Percentiles rank a stretch among this genome's conserved stretches.
phyloP scores from a whole-genome alignment of 2,113 vertebrate species.

The Axis porcinus region DNA sequence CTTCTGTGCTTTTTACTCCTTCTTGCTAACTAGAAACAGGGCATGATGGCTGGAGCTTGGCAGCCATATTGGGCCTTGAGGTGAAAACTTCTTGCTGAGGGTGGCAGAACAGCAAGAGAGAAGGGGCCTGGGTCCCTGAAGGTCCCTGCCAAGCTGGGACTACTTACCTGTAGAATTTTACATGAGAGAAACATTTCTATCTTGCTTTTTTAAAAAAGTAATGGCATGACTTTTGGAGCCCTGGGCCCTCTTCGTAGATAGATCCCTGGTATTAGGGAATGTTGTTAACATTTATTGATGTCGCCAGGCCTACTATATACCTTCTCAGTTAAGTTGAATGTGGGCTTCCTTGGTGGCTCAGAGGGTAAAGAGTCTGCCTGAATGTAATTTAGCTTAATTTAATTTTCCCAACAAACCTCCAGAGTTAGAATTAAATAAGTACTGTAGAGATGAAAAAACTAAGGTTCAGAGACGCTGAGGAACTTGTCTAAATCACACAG shows the following conservation, averaged over 20 bases:
- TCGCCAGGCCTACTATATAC: neutral
- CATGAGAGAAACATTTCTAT: neutral
- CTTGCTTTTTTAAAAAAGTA: neutral
- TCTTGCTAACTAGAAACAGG: neutral
- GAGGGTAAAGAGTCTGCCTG: no score
- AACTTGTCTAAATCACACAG: neutral
- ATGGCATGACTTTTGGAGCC: neutral
- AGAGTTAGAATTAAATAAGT: neutral
- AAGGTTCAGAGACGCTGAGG: neutral
- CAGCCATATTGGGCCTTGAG: neutral
- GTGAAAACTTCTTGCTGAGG: neutral
- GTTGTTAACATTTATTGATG: neutral
- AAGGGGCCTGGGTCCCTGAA: neutral
- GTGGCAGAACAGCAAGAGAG: neutral
- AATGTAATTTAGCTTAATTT: neutral
- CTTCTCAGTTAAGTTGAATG: neutral
- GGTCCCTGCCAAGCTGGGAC: neutral
- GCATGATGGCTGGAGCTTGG: neutral
- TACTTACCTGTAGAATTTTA: neutral
- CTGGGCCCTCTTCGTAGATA: neutral
- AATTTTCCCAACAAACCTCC: neutral
- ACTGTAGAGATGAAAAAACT: neutral
- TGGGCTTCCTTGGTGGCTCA: no score
- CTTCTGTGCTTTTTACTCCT: neutral
- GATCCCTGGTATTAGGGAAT: neutral